These are phyloP conservation scores for Dicerorhinus sumatrensis DNA, from an alignment of 2,113 vertebrate genomes.

Conservation along the genomic window DNA sequence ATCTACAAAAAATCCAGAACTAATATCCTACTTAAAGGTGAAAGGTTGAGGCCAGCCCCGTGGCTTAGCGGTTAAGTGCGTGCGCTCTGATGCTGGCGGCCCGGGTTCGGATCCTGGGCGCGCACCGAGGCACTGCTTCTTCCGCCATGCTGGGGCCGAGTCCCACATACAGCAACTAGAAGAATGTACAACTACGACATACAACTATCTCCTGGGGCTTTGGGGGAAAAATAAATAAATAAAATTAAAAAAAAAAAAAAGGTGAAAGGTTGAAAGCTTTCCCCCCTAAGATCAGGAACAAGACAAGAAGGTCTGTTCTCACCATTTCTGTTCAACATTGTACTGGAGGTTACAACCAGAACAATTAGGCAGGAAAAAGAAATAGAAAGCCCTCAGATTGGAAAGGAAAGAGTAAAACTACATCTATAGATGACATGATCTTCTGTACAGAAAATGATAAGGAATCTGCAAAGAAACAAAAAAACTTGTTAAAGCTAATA, in stretches of 20 bases:
- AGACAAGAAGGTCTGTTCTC: background rate
- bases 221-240: too few relatives aligned
- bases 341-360: background rate
- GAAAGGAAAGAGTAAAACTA: background rate
- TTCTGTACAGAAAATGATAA: background rate
- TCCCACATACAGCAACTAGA: too few relatives aligned
- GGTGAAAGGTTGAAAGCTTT: background rate
- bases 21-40: background rate
- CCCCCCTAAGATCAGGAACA: background rate
- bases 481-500: background rate
- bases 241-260: too few relatives aligned
- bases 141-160: too few relatives aligned
- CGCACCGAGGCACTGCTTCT: too few relatives aligned
- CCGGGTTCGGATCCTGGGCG: too few relatives aligned
- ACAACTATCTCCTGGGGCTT: too few relatives aligned
- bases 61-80: too few relatives aligned
- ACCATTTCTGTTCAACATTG: background rate
- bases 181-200: too few relatives aligned
- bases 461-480: background rate
- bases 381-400: background rate
- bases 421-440: background rate
- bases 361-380: background rate
- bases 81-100: too few relatives aligned
- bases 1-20: conserved; percentile 13
- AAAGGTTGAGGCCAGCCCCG: too few relatives aligned